These are phyloP conservation scores for Caenorhabditis remanei DNA, from an alignment of 1,140 invertebrate genomes.

Conservation along the genomic window DNA sequence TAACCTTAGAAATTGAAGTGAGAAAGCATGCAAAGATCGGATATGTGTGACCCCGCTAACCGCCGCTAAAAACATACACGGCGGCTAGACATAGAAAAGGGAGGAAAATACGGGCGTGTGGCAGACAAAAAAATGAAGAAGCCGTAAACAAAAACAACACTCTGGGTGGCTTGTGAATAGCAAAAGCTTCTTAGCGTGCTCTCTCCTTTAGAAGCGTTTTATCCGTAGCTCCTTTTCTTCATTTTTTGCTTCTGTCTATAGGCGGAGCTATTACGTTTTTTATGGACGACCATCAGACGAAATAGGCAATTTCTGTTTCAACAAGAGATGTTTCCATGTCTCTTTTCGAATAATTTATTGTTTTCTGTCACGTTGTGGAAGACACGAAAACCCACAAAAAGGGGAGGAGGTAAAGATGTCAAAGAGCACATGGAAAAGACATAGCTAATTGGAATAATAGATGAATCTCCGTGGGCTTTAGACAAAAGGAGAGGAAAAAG, in stretches of 20 bases:
- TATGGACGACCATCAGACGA: not conserved
- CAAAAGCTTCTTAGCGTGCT: slow-evolving; percentile 37
- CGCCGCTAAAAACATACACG: not conserved
- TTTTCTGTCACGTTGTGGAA: not conserved
- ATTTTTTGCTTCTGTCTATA: not conserved
- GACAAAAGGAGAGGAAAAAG: not conserved
- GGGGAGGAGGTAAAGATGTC: not conserved
- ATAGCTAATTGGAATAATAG: not conserved
- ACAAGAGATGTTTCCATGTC: not conserved
- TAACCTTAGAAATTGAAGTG: no score
- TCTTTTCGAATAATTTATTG: slow-evolving; percentile 15
- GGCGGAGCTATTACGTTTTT: slow-evolving; percentile 50
- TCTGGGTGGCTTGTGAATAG: not conserved
- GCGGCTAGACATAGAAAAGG: not conserved
- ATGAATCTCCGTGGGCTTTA: slow-evolving; percentile 1
- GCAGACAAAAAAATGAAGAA: not conserved
- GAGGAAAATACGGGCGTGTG: not conserved
- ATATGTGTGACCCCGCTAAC: no score
- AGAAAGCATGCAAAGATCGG: no score
- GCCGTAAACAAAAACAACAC: slow-evolving; percentile 44
- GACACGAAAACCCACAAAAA: not conserved
- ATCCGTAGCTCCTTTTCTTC: not conserved
- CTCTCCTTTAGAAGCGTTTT: not conserved
- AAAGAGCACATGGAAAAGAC: not conserved
- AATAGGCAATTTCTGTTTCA: not conserved